Percentiles rank a stretch among this genome's conserved stretches.
Evolutionary conservation across 2,888 invertebrate genomes (phyloP).

Genomic region (Cephus sareptanus): DNA sequence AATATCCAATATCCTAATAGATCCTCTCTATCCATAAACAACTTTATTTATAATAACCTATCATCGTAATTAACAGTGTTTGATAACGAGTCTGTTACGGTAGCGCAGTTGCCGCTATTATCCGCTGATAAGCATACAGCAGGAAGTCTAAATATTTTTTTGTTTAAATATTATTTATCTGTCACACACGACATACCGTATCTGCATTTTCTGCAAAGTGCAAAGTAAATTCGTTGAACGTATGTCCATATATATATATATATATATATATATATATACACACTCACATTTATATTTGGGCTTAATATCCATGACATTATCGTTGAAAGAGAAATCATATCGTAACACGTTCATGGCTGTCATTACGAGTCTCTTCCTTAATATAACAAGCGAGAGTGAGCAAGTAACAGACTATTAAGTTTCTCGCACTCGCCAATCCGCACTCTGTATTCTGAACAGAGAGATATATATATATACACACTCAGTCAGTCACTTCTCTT

Average conservation of each 20-base stretch:
- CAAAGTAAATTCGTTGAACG: background rate
- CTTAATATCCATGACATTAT: background rate
- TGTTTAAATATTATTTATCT: background rate
- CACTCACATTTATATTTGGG: background rate
- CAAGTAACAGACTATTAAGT: background rate
- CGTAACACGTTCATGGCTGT: background rate
- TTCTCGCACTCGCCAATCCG: background rate
- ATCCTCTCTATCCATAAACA: background rate
- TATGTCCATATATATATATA: too few species aligned
- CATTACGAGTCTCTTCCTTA: background rate
- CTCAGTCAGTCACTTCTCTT: constrained; percentile 14
- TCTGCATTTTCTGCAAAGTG: background rate
- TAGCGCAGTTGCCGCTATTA: background rate
- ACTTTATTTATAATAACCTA: background rate
- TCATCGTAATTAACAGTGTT: background rate
- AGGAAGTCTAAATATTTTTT: background rate
- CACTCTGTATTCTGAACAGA: constrained; percentile 10
- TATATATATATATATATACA: too few species aligned
- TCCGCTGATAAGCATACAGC: background rate
- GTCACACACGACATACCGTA: background rate
- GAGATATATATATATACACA: background rate
- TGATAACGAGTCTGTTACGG: background rate
- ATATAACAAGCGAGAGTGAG: background rate
- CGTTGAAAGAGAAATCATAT: background rate
- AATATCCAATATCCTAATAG: background rate